phyloP scores from a whole-genome alignment of 2,888 invertebrate species.

The Tetheella fluctuosa region DNA sequence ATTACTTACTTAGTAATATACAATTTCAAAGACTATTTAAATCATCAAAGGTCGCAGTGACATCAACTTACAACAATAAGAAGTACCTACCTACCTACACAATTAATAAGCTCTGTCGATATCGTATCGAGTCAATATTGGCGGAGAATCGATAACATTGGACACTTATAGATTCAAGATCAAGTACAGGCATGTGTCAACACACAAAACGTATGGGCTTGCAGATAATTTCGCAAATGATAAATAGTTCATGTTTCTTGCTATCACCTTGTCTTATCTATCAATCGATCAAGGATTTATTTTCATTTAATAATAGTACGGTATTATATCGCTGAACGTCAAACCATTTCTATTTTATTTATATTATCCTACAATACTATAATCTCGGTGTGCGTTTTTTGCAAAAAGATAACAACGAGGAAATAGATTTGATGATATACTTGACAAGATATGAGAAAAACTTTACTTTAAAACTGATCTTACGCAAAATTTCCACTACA shows the following conservation, averaged over 20 bases:
- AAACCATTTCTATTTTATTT: conserved; percentile 1
- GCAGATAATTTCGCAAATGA: conserved; percentile 1
- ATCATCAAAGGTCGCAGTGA: neutral
- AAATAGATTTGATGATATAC: neutral
- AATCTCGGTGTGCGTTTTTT: neutral
- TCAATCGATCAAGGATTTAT: conserved; percentile 12
- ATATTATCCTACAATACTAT: neutral
- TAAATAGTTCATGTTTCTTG: conserved; percentile 1
- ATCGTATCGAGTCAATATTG: neutral
- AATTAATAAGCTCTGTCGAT: neutral
- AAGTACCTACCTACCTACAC: no score
- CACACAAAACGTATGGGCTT: conserved; percentile 4
- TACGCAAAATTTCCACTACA: neutral
- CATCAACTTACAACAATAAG: neutral
- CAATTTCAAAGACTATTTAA: neutral
- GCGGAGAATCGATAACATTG: conserved; percentile 9
- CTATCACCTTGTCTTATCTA: conserved; percentile 7
- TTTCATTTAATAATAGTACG: neutral
- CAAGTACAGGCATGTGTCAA: conserved; percentile 9
- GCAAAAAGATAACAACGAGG: neutral
- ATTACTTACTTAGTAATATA: no score
- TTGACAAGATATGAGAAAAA: neutral
- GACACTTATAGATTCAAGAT: conserved; percentile 14
- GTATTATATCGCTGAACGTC: neutral
- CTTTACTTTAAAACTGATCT: neutral